Evolutionary conservation across 2,113 vertebrate species (phyloP).

Genomic region (Gasterosteus aculeatus): DNA sequence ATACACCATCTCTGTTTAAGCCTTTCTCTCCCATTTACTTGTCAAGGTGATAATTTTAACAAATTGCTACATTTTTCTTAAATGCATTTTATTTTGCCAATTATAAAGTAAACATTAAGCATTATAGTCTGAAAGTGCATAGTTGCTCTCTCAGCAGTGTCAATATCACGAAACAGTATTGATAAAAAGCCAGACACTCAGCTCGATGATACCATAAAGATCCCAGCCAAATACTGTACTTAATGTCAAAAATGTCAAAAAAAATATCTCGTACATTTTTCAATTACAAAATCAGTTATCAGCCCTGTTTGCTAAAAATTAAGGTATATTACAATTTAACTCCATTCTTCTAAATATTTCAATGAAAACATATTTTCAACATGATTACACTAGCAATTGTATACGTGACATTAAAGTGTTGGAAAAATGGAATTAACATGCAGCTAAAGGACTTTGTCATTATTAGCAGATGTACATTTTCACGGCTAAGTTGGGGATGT

Average conservation of each 20-base stretch:
- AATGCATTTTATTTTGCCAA: not conserved
- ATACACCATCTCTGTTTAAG: not conserved
- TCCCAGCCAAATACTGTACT: not conserved
- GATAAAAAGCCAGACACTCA: not conserved
- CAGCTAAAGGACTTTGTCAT: not conserved
- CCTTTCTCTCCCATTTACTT: not conserved
- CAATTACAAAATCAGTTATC: not conserved
- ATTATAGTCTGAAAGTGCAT: not conserved
- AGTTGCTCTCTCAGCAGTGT: not conserved
- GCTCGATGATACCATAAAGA: not conserved
- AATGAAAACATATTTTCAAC: not conserved
- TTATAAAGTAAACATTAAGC: not conserved
- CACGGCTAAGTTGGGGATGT: no score
- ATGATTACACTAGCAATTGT: not conserved
- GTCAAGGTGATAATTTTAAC: not conserved
- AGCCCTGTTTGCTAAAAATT: not conserved
- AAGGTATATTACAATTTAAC: not conserved
- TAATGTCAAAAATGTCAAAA: not conserved
- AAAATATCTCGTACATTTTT: not conserved
- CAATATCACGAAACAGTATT: not conserved
- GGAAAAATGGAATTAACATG: not conserved
- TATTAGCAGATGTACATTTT: no score
- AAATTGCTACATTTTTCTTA: not conserved
- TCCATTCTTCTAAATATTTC: not conserved
- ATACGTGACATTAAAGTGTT: not conserved